Evolutionary conservation across 2,113 vertebrate genomes (phyloP).

Genomic region (Bubo blakistoni): DNA sequence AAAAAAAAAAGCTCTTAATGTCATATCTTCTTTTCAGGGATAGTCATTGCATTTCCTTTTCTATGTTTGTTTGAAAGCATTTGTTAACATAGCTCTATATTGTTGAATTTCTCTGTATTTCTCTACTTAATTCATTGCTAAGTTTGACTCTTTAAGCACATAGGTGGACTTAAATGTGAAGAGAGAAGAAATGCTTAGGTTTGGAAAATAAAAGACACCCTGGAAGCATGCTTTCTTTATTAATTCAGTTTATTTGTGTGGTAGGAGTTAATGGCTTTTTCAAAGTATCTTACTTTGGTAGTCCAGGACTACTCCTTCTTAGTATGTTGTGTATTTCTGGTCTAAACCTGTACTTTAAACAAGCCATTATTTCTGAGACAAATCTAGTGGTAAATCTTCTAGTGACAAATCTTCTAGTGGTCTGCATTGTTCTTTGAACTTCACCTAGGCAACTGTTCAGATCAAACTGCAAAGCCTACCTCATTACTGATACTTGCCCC

Average conservation of each 20-base stretch:
- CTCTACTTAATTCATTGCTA: not conserved
- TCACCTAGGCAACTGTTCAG: constrained; percentile 28
- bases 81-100: not conserved
- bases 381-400: not conserved
- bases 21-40: not conserved
- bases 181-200: not conserved
- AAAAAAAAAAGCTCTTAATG: not conserved
- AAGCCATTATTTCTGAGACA: not conserved
- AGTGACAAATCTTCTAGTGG: not conserved
- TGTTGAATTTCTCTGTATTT: not conserved
- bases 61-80: not conserved
- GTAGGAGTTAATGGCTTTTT: not conserved
- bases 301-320: not conserved
- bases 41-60: not conserved
- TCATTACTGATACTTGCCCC: not conserved
- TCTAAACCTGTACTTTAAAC: not conserved
- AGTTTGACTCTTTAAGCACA: not conserved
- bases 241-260: not conserved
- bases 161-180: not conserved
- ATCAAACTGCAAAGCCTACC: constrained; percentile 26
- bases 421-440: constrained; percentile 23
- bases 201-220: not conserved
- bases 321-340: not conserved
- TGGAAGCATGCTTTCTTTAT: not conserved
- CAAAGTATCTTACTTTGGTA: not conserved